Evolutionary conservation across 1,140 invertebrate genomes (phyloP).

Genomic region (Drosophila pectinifera): DNA sequence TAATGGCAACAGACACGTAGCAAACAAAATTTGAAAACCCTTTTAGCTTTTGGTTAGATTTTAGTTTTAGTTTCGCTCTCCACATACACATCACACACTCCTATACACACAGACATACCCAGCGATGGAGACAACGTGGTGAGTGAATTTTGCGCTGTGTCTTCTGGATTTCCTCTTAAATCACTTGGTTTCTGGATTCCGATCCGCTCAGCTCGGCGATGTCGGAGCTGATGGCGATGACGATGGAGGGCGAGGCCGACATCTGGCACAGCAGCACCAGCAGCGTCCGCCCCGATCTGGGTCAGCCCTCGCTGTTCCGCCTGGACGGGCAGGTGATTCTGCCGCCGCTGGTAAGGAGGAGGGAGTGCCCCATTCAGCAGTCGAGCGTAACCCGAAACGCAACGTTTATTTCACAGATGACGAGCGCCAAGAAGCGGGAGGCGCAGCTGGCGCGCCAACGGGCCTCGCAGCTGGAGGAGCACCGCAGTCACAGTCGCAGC

Average conservation of each 20-base stretch:
- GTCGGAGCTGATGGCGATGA: constrained; percentile 10
- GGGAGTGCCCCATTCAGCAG: constrained; percentile 41
- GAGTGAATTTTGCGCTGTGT: neutral
- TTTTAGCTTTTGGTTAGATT: neutral
- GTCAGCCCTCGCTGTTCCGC: constrained; percentile 86
- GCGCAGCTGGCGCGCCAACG: constrained; percentile 73
- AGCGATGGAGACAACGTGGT: constrained; percentile 8
- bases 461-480: constrained; percentile 69
- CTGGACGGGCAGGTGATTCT: constrained; percentile 88
- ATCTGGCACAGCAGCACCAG: constrained; percentile 6
- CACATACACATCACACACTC: neutral
- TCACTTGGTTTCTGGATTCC: neutral
- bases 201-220: neutral
- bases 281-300: neutral
- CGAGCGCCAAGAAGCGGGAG: constrained; percentile 67
- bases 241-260: constrained; percentile 13
- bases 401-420: constrained; percentile 44
- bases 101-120: neutral
- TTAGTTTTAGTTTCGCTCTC: constrained; percentile 4
- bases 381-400: constrained; percentile 41
- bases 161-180: neutral
- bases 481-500: constrained; percentile 21
- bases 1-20: constrained; percentile 32
- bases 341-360: constrained; percentile 87
- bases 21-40: constrained; percentile 1